Evolutionary conservation across 2,113 vertebrate genomes (phyloP), one percentile per base, ranked within the genome.

Genomic region (Capreolus pygargus): DNA sequence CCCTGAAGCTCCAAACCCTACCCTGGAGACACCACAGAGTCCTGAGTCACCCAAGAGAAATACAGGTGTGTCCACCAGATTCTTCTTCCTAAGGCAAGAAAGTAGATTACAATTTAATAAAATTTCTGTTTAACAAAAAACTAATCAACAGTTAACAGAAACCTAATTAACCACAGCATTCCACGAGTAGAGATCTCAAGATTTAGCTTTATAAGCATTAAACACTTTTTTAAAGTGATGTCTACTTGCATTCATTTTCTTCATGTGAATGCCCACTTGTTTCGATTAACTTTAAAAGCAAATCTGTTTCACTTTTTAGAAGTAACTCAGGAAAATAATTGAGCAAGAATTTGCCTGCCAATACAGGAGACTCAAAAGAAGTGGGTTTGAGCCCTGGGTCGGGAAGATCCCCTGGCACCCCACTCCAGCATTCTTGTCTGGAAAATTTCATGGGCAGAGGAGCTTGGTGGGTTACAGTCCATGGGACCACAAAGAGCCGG

Each of bases 291-390:
- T 78, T 79, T 36, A 82, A 61, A 64, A 81, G 19, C 21, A 92
- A 81, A 93, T 74, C 50, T 92, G 54, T 47, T 74, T 86, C 30
- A 74, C 89, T 47, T 95, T 64, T 93, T 95, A 84, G 54, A 90
- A 86, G 67, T 95, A 67, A 58, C 17, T 60, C 43, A 94, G 81
- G 50, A 94, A 94, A 84, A 84, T 43, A 88, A 84, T 28, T 55
- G 36, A 82, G 30, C 43, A 83, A 84, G 45, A 64, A 55, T 85
- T 54, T 0, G 3, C 70, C 3, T 76, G 70, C 39, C 12, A 15
- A 43, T 27, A 76, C 3, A 27, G 39, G 36, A 76, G 36, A 27
- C 70, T 76, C 39, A 76, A 76, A 43, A 76, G 70, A 76, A 25
- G 70, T 7, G 13, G 39, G 6, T 76, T 76, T 76, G 36, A 76